Evolutionary conservation across 2,888 invertebrate genomes (phyloP).

Genomic region (Rotaria socialis): DNA sequence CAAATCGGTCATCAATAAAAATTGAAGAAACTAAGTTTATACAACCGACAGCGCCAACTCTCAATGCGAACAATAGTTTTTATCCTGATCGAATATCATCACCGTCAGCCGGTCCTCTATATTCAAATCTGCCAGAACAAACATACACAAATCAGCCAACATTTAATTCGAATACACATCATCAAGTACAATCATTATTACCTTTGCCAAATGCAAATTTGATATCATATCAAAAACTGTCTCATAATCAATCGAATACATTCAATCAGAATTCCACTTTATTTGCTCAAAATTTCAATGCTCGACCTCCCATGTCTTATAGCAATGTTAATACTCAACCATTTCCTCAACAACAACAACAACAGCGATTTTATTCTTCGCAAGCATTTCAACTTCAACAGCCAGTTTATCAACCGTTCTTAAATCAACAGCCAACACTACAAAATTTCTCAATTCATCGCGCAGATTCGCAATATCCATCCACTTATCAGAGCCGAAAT

Average conservation of each 20-base stretch:
- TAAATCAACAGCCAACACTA: slow-evolving; percentile 19
- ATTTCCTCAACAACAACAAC: background rate
- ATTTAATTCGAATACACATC: background rate
- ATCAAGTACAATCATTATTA: background rate
- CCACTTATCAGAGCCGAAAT: background rate
- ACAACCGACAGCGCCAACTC: background rate
- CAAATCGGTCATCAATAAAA: background rate
- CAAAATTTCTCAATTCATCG: background rate
- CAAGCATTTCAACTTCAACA: slow-evolving; percentile 27
- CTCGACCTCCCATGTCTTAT: background rate
- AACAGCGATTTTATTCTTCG: background rate
- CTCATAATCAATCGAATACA: background rate
- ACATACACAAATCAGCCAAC: background rate
- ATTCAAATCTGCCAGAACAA: background rate
- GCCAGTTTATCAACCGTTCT: slow-evolving; percentile 7
- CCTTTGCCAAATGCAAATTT: background rate
- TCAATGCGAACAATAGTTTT: background rate
- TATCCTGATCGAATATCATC: background rate
- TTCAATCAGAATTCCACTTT: background rate
- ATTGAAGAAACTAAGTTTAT: background rate
- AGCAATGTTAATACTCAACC: background rate
- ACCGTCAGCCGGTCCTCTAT: background rate
- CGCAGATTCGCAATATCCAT: background rate
- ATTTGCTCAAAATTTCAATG: background rate
- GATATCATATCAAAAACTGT: background rate